Conservation (phyloP, 2,888 invertebrate genomes). For the Slavum lentiscoides region DNA sequence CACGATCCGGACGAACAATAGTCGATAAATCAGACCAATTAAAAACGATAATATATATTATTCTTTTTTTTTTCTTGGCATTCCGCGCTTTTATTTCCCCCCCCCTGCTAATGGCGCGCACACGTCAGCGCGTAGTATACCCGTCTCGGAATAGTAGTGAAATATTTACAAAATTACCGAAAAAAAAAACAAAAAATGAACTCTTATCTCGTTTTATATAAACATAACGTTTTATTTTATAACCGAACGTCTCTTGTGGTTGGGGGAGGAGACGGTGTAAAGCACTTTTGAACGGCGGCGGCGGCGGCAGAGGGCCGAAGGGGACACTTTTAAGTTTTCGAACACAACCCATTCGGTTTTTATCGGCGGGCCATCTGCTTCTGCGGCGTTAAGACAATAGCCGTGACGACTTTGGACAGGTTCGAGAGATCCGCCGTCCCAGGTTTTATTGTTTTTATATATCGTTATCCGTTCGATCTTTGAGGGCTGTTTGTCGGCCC, state of each 20-base stretch:
- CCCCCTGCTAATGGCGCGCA: too few relatives aligned
- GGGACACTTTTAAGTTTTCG: conserved; percentile 47
- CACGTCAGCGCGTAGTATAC: too few relatives aligned
- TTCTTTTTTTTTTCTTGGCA: conserved; percentile 41
- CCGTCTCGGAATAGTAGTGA: too few relatives aligned
- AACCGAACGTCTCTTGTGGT: too few relatives aligned
- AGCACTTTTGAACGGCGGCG: not conserved
- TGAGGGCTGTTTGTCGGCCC: conserved; percentile 50
- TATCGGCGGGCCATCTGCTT: conserved; percentile 50
- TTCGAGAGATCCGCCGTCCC: conserved; percentile 48
- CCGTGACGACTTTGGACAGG: conserved; percentile 52
- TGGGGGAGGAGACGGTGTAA: not conserved
- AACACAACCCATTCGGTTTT: conserved; percentile 45
- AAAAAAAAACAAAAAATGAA: conserved; percentile 10
- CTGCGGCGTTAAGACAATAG: conserved; percentile 50
- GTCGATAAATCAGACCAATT: conserved; percentile 53
- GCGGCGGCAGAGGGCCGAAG: not conserved
- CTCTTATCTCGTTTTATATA: too few relatives aligned
- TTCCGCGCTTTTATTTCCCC: not conserved
- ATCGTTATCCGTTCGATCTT: conserved; percentile 50
- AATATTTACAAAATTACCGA: not conserved
- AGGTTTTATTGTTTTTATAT: conserved; percentile 53
- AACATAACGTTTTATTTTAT: too few relatives aligned
- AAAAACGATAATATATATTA: conserved; percentile 27
- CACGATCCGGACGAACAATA: conserved; percentile 43